Conservation (phyloP, 2,888 invertebrate species). For the Aspidiotus destructor region DNA sequence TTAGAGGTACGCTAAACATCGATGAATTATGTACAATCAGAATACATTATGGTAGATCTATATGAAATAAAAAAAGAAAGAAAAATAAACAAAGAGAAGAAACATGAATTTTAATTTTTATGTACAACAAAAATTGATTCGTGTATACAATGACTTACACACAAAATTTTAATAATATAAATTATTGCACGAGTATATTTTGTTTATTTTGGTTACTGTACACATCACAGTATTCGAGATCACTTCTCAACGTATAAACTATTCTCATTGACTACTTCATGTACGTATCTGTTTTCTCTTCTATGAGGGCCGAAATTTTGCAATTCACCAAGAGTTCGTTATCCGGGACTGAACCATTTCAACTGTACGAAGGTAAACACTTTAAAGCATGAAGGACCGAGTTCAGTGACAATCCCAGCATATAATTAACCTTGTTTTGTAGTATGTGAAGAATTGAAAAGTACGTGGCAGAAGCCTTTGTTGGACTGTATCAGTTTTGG, state of each 20-base stretch:
- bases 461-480: too few species aligned
- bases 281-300: slow-evolving; percentile 3
- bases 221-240: slow-evolving; percentile 32
- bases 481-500: too few species aligned
- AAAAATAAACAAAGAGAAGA: slow-evolving; percentile 13
- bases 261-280: not conserved
- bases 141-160: not conserved
- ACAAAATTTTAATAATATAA: slow-evolving; percentile 17
- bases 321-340: too few species aligned
- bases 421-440: too few species aligned
- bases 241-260: slow-evolving; percentile 28
- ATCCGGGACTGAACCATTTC: too few species aligned
- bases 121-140: slow-evolving; percentile 11
- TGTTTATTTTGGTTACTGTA: slow-evolving; percentile 25
- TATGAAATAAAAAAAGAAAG: slow-evolving; percentile 18
- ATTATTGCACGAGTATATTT: slow-evolving; percentile 28
- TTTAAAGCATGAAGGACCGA: too few species aligned
- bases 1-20: not conserved
- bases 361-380: too few species aligned
- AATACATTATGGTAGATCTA: not conserved
- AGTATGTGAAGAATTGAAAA: too few species aligned
- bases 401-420: too few species aligned
- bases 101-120: slow-evolving; percentile 11
- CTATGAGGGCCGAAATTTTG: too few species aligned
- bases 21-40: not conserved